phyloP scores from a whole-genome alignment of 2,888 invertebrate genomes.

The Leptinotarsa rubiginosa region DNA sequence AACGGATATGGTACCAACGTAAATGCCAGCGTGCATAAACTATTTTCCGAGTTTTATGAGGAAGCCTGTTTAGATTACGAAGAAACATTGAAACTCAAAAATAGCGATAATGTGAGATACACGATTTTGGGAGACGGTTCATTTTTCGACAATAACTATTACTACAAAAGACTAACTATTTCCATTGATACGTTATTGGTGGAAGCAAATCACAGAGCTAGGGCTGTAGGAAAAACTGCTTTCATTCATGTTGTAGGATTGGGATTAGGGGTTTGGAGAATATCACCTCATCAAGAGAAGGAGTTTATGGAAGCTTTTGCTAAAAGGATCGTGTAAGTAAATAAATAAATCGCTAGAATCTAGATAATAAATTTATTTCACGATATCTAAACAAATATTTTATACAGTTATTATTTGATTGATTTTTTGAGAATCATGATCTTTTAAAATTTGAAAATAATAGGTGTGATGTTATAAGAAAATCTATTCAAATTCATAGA shows the following conservation, averaged over 20 bases:
- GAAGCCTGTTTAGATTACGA: slow-evolving; percentile 44
- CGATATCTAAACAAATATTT: no score
- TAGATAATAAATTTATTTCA: no score
- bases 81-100: slow-evolving; percentile 32
- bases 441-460: no score
- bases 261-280: slow-evolving; percentile 78
- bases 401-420: no score
- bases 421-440: no score
- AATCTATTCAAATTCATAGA: no score
- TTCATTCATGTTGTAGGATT: slow-evolving; percentile 77
- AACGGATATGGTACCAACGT: slow-evolving; percentile 66
- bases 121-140: slow-evolving; percentile 43
- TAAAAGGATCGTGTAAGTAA: slow-evolving; percentile 66
- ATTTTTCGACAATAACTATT: slow-evolving; percentile 59
- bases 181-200: slow-evolving; percentile 73
- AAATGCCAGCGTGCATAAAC: slow-evolving; percentile 44
- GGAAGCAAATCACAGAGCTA: slow-evolving; percentile 73
- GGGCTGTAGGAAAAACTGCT: slow-evolving; percentile 68
- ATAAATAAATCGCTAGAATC: no score
- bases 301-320: slow-evolving; percentile 75
- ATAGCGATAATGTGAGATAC: slow-evolving; percentile 38
- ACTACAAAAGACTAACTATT: slow-evolving; percentile 69
- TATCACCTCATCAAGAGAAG: slow-evolving; percentile 72
- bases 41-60: slow-evolving; percentile 56
- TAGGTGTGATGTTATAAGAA: no score